phyloP scores from a whole-genome alignment of 2,797 vertebrate genomes.

The Allobates femoralis region DNA sequence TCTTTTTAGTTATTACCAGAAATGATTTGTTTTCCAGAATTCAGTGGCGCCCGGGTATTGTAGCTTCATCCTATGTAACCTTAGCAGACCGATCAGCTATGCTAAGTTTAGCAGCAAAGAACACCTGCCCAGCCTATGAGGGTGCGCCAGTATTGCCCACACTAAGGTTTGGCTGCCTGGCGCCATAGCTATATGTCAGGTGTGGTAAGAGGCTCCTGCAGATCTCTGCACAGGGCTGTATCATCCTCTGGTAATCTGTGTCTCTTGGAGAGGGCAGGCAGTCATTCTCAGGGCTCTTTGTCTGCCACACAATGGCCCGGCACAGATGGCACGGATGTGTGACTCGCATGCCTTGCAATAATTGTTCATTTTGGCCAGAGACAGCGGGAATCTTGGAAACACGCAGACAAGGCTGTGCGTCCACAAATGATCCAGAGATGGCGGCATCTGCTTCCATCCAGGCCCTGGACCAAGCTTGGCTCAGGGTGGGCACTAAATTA shows the following conservation, averaged over 20 bases:
- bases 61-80: too few relatives aligned
- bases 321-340: slow-evolving; percentile 68
- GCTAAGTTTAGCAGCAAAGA: background rate
- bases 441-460: background rate
- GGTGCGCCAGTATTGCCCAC: background rate
- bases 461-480: slow-evolving; percentile 12
- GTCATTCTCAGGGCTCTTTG: slow-evolving; percentile 65
- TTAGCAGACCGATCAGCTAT: background rate
- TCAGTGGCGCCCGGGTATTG: too few relatives aligned
- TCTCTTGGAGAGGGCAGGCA: slow-evolving; percentile 32
- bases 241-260: background rate
- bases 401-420: background rate
- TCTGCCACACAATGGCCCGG: slow-evolving; percentile 53
- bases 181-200: background rate
- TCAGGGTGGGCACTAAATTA: slow-evolving; percentile 22
- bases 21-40: too few relatives aligned
- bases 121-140: background rate
- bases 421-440: background rate
- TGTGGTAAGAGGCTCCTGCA: background rate
- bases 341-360: slow-evolving; percentile 42
- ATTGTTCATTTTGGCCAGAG: slow-evolving; percentile 22
- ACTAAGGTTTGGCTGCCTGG: background rate
- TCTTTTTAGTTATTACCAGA: too few relatives aligned
- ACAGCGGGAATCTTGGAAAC: slow-evolving; percentile 57
- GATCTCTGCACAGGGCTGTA: slow-evolving; percentile 45